A percentile compares a stretch with the other conserved stretches of the same genome.
phyloP scores from a whole-genome alignment of 2,797 vertebrate genomes.

The Eulemur albifrons region DNA sequence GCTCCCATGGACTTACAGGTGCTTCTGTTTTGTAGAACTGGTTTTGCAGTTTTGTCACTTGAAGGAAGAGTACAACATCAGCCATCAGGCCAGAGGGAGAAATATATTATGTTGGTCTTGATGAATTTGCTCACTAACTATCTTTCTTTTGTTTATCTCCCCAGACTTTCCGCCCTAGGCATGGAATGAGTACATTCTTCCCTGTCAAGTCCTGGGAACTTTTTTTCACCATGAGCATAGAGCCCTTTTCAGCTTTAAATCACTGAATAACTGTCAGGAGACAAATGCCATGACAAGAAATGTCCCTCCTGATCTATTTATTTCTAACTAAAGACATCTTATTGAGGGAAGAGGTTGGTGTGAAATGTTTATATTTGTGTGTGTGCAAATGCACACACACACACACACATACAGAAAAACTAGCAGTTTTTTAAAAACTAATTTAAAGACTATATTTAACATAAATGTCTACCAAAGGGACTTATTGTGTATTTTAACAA shows the following conservation, averaged over 20 bases:
- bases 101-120: background rate
- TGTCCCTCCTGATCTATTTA: background rate
- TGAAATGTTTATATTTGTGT: background rate
- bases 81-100: background rate
- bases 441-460: background rate
- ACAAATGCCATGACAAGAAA: constrained; percentile 29
- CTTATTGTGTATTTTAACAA: background rate
- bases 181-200: constrained; percentile 40
- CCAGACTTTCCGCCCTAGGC: constrained; percentile 38
- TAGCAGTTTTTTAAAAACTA: background rate
- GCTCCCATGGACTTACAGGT: constrained; percentile 55
- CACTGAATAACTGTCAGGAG: constrained; percentile 37
- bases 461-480: background rate
- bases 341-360: background rate
- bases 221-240: constrained; percentile 18
- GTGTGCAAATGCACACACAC: background rate
- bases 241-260: constrained; percentile 46
- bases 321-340: constrained; percentile 42
- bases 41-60: constrained; percentile 34
- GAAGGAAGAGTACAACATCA: background rate
- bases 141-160: constrained; percentile 47
- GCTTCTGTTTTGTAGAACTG: constrained; percentile 36
- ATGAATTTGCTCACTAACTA: constrained; percentile 58
- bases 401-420: background rate
- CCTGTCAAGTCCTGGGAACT: constrained; percentile 38